Evolutionary conservation across 2,888 invertebrate genomes (phyloP).

Genomic region (Timema podura): DNA sequence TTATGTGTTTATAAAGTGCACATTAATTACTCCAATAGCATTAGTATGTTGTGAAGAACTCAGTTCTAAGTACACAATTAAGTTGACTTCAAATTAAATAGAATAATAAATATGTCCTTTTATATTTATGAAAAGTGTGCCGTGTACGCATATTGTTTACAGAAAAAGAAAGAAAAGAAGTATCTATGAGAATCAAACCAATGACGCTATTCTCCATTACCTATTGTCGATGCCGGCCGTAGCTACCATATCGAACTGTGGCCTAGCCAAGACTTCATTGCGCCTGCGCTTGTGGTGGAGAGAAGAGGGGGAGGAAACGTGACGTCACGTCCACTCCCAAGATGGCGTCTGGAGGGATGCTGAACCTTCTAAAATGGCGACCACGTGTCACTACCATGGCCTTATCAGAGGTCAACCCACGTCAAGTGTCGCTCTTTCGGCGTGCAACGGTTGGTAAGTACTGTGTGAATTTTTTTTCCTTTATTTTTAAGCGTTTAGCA

Average conservation of each 20-base stretch:
- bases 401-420: slow-evolving; percentile 62
- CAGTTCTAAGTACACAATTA: no score
- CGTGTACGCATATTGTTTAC: no score
- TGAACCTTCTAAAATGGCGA: background rate
- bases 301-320: slow-evolving; percentile 42
- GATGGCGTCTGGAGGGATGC: no score
- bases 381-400: slow-evolving; percentile 64
- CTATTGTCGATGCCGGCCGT: slow-evolving; percentile 45
- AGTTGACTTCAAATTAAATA: no score
- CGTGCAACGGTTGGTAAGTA: slow-evolving; percentile 81
- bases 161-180: no score
- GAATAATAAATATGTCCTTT: no score
- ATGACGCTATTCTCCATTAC: slow-evolving; percentile 51
- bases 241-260: slow-evolving; percentile 44
- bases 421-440: slow-evolving; percentile 72
- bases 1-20: no score
- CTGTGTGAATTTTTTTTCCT: background rate
- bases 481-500: no score
- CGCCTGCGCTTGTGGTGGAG: slow-evolving; percentile 69
- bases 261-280: slow-evolving; percentile 63
- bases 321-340: slow-evolving; percentile 34
- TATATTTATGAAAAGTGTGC: no score
- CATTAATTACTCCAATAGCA: no score
- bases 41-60: no score
- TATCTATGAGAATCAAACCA: slow-evolving; percentile 40